Evolutionary conservation across 2,797 vertebrate species (phyloP).

Genomic region (Lemur catta): DNA sequence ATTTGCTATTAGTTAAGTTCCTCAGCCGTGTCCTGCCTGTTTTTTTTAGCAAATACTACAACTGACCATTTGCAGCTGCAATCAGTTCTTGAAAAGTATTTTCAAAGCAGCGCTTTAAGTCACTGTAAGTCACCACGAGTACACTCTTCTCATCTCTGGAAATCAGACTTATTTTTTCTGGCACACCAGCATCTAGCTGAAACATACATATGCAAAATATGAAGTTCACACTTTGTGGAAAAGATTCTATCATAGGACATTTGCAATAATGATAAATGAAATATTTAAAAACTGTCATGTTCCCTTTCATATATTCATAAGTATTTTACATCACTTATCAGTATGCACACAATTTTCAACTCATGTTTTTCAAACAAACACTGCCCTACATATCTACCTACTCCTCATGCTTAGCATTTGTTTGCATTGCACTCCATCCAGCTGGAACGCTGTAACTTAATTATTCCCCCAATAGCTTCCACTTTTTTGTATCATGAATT

Average conservation of each 20-base stretch:
- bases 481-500: background rate
- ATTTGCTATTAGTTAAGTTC: constrained; percentile 89
- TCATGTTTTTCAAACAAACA: background rate
- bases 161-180: constrained; percentile 99
- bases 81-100: constrained; percentile 99
- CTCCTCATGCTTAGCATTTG: background rate
- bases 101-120: constrained; percentile 99
- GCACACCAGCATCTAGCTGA: constrained; percentile 97
- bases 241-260: background rate
- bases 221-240: constrained; percentile 66
- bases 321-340: background rate
- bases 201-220: constrained; percentile 78
- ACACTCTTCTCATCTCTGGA: constrained; percentile 99
- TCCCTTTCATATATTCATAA: background rate
- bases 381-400: background rate
- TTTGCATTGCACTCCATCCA: background rate
- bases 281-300: background rate
- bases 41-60: constrained; percentile 91
- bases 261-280: background rate
- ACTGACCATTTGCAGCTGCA: constrained; percentile 94
- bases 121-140: constrained; percentile 98
- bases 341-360: background rate
- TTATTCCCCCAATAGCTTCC: background rate
- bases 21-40: constrained; percentile 85
- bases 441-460: background rate